phyloP scores from a whole-genome alignment of 2,113 vertebrate genomes.

The Kryptolebias marmoratus region DNA sequence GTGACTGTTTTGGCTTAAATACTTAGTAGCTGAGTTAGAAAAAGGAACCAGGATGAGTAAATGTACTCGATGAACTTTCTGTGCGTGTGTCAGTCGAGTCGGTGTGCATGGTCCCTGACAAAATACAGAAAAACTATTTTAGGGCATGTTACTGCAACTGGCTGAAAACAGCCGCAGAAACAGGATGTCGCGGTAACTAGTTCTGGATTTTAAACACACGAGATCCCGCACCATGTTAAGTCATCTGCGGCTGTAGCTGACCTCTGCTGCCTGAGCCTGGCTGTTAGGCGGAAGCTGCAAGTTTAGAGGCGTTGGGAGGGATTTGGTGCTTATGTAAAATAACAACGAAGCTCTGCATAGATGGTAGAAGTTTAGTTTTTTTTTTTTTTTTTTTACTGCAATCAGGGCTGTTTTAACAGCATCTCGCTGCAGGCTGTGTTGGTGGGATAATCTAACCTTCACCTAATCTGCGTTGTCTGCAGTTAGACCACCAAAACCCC shows the following conservation, averaged over 20 bases:
- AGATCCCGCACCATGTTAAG: neutral
- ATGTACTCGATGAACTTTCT: no score
- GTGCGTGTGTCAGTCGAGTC: no score
- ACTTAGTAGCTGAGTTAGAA: no score
- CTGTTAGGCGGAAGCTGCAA: neutral
- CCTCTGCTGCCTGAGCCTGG: constrained; percentile 20
- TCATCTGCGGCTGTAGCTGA: neutral
- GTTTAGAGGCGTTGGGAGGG: neutral
- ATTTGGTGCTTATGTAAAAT: no score
- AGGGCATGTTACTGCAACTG: constrained; percentile 7
- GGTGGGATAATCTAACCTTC: neutral
- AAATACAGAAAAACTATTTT: no score
- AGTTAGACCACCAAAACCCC: neutral
- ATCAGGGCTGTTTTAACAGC: neutral
- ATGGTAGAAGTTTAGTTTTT: no score
- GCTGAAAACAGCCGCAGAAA: constrained; percentile 7
- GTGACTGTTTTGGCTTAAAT: no score
- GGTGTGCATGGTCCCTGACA: no score
- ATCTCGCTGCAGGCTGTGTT: neutral
- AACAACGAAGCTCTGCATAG: no score
- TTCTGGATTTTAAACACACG: constrained; percentile 1
- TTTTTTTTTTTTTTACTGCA: neutral
- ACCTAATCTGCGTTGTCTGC: neutral
- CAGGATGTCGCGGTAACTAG: constrained; percentile 1
- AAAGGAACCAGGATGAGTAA: no score